Percentiles rank a stretch among this genome's conserved stretches.
Evolutionary conservation across 2,113 vertebrate species (phyloP).

Genomic region (Cinclus mexicanus): DNA sequence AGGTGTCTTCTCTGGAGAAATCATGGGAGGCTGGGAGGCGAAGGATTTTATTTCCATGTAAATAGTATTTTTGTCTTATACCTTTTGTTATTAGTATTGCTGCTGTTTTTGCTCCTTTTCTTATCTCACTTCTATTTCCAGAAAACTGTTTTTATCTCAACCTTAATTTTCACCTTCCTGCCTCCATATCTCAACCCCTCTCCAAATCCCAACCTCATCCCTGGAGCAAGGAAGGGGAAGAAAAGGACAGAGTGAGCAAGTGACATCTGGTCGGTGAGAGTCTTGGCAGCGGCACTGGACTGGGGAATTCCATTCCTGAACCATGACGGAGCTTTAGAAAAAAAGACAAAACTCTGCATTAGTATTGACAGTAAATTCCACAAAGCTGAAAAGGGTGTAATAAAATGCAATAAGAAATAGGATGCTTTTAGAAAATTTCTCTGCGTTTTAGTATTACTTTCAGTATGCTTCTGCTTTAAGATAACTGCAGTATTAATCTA

Average conservation of each 20-base stretch:
- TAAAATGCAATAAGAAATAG: not conserved
- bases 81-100: not conserved
- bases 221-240: not conserved
- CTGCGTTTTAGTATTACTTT: not conserved
- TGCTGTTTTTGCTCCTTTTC: not conserved
- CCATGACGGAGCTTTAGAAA: not conserved
- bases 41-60: not conserved
- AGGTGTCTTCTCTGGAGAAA: not conserved
- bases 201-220: not conserved
- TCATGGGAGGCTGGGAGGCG: not conserved
- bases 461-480: not conserved
- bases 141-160: not conserved
- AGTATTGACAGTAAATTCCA: not conserved
- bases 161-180: not conserved
- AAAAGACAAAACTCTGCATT: not conserved
- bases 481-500: not conserved
- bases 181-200: not conserved
- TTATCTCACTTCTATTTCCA: not conserved
- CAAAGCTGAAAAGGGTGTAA: not conserved
- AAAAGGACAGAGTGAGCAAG: not conserved
- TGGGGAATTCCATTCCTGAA: not conserved
- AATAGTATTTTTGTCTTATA: not conserved
- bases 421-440: not conserved
- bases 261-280: not conserved
- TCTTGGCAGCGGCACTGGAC: not conserved